Evolutionary conservation across 1,140 invertebrate genomes (phyloP), one percentile per base, ranked within the genome.

Genomic region (Eupristina koningsbergeri): DNA sequence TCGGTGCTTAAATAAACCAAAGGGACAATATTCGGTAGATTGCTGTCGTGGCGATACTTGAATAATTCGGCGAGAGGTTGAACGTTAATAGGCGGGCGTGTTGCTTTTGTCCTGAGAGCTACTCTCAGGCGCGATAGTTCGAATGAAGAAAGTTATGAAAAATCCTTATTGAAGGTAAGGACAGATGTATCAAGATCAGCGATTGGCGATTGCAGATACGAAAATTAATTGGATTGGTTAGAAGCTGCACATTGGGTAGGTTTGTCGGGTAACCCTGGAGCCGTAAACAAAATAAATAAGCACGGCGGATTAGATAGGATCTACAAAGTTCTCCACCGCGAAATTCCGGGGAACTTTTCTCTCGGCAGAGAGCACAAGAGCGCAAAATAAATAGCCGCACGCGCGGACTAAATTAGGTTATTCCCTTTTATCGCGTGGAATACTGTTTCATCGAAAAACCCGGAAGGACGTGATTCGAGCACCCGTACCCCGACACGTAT

Each of bases 381-480:
- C 17, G 29, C 45, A 58, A 76, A 76, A 58, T 36, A 58, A 36
- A 2, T 53, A 69, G 36, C 34, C 45, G 58, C 61, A 19, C 78
- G n/a, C n/a, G n/a, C n/a, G 34, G 45, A 7, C 73, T 82, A 74
- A 82, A 82, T 82, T 82, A 76, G 81, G 81, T 82, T 82, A 82
- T 82, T 82, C 73, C 58, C 81, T 67, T 82, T 82, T 82, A 82
- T 82, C 71, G 71, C 80, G 29, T 36, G 53, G 80, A 74, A 81
- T 74, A 58, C 34, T 39, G 79, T 75, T 74, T 13, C 50, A 75
- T 63, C 69, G 69, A 58, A 58, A 71, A 73, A 53, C 45, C n/a
- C 81, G 81, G 81, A 83, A 83, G 81, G 81, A 78, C 34, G 81
- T 71, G 69, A 83, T 83, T 83, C 47, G 61, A 39, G 50, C 26